Base-by-base conservation (phyloP, 2,888 invertebrate genomes). In the Pammene aurita region DNA sequence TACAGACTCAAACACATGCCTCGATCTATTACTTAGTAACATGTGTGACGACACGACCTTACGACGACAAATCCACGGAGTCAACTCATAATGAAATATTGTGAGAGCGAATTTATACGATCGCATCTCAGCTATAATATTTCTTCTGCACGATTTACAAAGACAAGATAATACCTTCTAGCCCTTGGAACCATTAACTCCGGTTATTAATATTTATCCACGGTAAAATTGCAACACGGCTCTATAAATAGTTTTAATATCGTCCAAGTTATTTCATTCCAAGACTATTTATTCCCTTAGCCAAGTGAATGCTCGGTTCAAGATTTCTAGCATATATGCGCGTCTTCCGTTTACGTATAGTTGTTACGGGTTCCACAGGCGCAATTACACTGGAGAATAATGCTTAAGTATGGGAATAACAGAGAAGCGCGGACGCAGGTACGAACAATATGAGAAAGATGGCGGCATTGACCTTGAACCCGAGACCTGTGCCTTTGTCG, bases 381-480 rank as follows among this genome's bases (percentile, higher is more conserved):
- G 46, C 14, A 46, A 42, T 42, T 14, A 50, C 5, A 50, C 5
- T 50, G 50, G 50, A 26, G 11, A 50, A 16, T 48, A 50, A 50
- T 26, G 50, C 26, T 2, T 18, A 18, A 50, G 18, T 13, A 18
- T 26, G 50, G 0, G 48, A 48, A 48, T 18, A 18, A 48, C 0
- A 48, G 46, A 14, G 5, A 7, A 34, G 34, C 44, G 58, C 58
- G 57, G n/a, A 35, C 54, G 48, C 67, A 68, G 63, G 63, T 68
- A 63, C 41, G 57, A 57, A 57, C 62, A 63, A 52, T 68, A 62
- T 68, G 67, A 67, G 60, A 67, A 67, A 56, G 55, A 70, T 58
- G 58, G 58, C n/a, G 58, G 44, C 44, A 34, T 42, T 46, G 48
- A 46, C 66, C 66, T 66, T 66, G 66, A 66, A 66, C 66, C 57